Evolutionary conservation across 2,888 invertebrate genomes (phyloP).

Genomic region (Stenolophus ochropezus): DNA sequence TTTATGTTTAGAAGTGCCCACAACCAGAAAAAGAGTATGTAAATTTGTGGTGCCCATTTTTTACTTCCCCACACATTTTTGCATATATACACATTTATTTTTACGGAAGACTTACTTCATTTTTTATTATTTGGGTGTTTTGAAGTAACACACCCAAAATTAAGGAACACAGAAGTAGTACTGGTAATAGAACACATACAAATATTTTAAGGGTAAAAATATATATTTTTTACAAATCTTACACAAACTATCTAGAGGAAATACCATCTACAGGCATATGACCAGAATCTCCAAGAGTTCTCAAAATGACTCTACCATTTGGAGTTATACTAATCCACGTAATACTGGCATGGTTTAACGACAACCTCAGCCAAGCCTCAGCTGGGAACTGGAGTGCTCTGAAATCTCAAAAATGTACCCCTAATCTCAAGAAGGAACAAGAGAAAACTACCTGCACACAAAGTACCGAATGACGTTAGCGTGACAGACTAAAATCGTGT

Average conservation of each 20-base stretch:
- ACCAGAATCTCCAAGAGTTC: conserved; percentile 91
- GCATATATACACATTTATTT: too few species aligned
- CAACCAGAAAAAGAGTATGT: too few species aligned
- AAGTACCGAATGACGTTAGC: conserved; percentile 98
- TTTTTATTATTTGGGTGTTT: too few species aligned
- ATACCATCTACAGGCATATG: conserved; percentile 87
- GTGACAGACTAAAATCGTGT: conserved; percentile 96
- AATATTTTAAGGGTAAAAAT: neutral
- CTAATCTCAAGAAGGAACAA: neutral
- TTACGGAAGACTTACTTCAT: too few species aligned
- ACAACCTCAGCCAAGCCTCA: conserved; percentile 96
- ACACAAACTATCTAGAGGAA: conserved; percentile 75
- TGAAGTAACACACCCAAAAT: too few species aligned
- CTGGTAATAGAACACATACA: neutral
- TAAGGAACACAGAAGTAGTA: too few species aligned
- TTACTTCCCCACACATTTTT: too few species aligned
- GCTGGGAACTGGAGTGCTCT: conserved; percentile 97
- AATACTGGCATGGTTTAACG: conserved; percentile 93
- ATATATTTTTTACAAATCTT: neutral
- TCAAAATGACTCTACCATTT: conserved; percentile 88
- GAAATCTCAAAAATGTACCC: conserved; percentile 67
- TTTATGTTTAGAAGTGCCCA: too few species aligned
- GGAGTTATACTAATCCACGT: conserved; percentile 93
- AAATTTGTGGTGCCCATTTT: too few species aligned
- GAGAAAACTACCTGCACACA: conserved; percentile 82